Evolutionary conservation across 2,888 invertebrate species (phyloP).

Genomic region (Aricia artaxerxes): DNA sequence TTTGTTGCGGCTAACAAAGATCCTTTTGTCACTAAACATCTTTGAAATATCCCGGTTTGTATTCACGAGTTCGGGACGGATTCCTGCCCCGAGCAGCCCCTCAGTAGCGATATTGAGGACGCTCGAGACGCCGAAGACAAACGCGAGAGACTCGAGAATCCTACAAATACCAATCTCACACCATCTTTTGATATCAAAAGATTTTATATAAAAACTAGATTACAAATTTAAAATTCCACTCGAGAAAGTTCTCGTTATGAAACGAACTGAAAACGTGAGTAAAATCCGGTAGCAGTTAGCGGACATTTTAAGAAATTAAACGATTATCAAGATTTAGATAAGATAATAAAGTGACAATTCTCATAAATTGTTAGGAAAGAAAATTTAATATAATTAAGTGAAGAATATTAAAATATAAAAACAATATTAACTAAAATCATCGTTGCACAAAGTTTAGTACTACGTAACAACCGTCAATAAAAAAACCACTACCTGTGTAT

Average conservation of each 20-base stretch:
- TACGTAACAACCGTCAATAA: background rate
- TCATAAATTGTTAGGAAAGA: background rate
- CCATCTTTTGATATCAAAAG: slow-evolving; percentile 10
- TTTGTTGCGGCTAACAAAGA: background rate
- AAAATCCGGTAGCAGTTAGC: background rate
- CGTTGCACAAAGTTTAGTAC: background rate
- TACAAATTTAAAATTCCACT: background rate
- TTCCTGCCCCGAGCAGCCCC: slow-evolving; percentile 43
- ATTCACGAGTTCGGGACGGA: background rate
- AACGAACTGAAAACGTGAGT: background rate
- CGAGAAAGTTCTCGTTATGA: slow-evolving; percentile 6
- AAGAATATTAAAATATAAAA: background rate
- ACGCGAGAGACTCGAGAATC: slow-evolving; percentile 50
- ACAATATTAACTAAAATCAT: background rate
- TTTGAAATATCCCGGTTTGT: background rate
- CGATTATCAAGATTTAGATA: background rate
- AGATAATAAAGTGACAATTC: background rate
- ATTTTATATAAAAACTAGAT: background rate
- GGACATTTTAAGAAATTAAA: slow-evolving; percentile 1
- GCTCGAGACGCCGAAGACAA: slow-evolving; percentile 55
- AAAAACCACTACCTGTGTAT: background rate
- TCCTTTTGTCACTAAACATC: slow-evolving; percentile 1
- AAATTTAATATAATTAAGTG: background rate
- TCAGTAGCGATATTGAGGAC: slow-evolving; percentile 55
- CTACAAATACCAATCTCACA: slow-evolving; percentile 59